Base-by-base conservation (phyloP, 2,113 vertebrate genomes). In the Odobenus rosmarus region DNA sequence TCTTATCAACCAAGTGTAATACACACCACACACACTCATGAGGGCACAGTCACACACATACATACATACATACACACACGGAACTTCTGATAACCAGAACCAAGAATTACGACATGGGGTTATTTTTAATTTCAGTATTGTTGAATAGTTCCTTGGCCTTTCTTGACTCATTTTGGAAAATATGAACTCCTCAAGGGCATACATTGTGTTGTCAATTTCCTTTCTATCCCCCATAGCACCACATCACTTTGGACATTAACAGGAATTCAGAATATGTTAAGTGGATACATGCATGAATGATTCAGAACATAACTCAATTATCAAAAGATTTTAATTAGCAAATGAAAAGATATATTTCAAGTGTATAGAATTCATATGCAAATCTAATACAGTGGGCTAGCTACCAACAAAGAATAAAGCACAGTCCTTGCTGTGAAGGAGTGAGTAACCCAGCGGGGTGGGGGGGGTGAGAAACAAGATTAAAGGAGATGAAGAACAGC, bases 101-200 rank as follows among this genome's bases (percentile, higher is more conserved):
- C 71, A 85, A 84, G n/a, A 96, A 95, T 85, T 84, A 76, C 13
- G 67, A 69, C 33, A 69, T 24, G 5, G 9, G 0, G 12, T 39
- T 86, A 59, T 88, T 92, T 71, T 93, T 94, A 19, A 94, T 81
- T 83, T 95, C 46, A 80, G 87, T 85, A 46, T 55, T n/a, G 10
- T 95, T 91, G 24, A 77, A 42, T 93, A n/a, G 10, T 74, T 93
- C 69, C 15, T 89, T 82, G 39, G 13, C 42, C 4, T 89, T 62
- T 55, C 74, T 83, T 33, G 31, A 23, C 24, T 93, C 42, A 76
- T 21, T 93, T 88, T 81, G 24, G 61, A 96, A 90, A 94, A 74
- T 2, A 11, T 14, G 23, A 90, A 59, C 26, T 11, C 53, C 21
- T 90, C 36, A 76, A 79, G 55, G 26, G 23, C 9, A 28, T 87